These are phyloP conservation scores for Chelonus insularis DNA, from an alignment of 1,140 invertebrate species.

Conservation along the genomic window DNA sequence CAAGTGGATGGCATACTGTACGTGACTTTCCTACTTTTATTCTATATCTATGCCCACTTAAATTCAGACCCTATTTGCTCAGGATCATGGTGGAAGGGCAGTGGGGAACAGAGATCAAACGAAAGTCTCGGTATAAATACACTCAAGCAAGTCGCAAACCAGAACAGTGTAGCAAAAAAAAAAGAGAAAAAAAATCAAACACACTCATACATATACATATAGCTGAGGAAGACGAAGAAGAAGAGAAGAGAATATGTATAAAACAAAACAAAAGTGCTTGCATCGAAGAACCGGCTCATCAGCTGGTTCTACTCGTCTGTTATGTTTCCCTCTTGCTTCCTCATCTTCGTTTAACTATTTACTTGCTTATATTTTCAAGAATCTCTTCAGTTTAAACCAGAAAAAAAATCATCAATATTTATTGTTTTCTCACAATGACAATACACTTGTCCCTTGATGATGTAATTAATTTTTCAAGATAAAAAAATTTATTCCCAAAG, in stretches of 20 bases:
- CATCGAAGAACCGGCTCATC: conserved; percentile 57
- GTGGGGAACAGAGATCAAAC: not conserved
- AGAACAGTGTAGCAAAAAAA: conserved; percentile 25
- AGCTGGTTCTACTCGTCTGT: conserved; percentile 57
- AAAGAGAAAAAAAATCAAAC: conserved; percentile 4
- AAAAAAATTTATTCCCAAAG: no score
- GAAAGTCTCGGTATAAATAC: conserved; percentile 19
- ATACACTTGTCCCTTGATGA: no score
- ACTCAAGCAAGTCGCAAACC: conserved; percentile 12
- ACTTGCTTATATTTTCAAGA: no score
- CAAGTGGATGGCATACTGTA: no score
- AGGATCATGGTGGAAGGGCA: not conserved
- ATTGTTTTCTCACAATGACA: no score
- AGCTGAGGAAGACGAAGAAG: conserved; percentile 27
- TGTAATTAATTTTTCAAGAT: no score
- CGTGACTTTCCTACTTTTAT: no score
- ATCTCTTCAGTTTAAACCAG: no score
- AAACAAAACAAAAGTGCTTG: conserved; percentile 47
- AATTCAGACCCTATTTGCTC: not conserved
- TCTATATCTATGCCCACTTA: not conserved
- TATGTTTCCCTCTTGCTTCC: no score
- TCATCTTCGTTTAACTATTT: no score
- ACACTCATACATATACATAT: not conserved
- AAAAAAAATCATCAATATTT: no score
- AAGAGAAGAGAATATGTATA: not conserved